phyloP scores from a whole-genome alignment of 1,140 invertebrate genomes.

The Drosophila suzukii region DNA sequence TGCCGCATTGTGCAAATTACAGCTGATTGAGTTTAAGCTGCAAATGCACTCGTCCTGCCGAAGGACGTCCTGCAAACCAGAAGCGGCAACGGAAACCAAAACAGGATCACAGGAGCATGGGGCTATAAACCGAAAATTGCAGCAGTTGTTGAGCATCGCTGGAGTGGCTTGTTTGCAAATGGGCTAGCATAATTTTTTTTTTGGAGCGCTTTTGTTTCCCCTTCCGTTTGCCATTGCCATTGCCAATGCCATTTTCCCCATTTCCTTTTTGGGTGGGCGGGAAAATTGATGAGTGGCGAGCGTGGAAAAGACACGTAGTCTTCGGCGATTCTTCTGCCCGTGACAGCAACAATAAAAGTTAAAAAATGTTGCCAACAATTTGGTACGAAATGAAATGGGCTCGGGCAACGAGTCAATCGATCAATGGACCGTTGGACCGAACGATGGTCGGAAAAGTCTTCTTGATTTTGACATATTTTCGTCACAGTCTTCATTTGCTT shows the following conservation, averaged over 20 bases:
- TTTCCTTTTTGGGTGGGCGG: slow-evolving; percentile 1
- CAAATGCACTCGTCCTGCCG: slow-evolving; percentile 41
- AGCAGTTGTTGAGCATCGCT: slow-evolving; percentile 45
- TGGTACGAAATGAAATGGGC: slow-evolving; percentile 66
- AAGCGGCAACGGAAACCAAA: background rate
- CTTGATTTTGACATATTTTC: slow-evolving; percentile 67
- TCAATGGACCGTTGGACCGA: slow-evolving; percentile 39
- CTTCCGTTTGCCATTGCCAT: slow-evolving; percentile 7
- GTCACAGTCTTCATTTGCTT: slow-evolving; percentile 40
- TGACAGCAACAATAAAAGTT: slow-evolving; percentile 78
- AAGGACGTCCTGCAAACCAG: slow-evolving; percentile 21
- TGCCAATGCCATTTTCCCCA: slow-evolving; percentile 6
- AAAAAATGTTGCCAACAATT: slow-evolving; percentile 76
- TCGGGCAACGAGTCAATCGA: slow-evolving; percentile 70
- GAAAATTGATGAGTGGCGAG: slow-evolving; percentile 64
- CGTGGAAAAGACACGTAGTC: slow-evolving; percentile 56
- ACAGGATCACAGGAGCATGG: slow-evolving; percentile 13
- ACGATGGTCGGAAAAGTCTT: slow-evolving; percentile 35
- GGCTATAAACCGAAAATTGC: slow-evolving; percentile 48
- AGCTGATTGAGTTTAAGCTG: slow-evolving; percentile 71
- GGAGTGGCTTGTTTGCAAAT: slow-evolving; percentile 78
- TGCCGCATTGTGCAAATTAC: slow-evolving; percentile 69
- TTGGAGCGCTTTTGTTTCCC: slow-evolving; percentile 40
- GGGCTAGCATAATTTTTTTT: slow-evolving; percentile 77
- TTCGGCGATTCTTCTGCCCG: slow-evolving; percentile 34